A percentile compares a stretch with the other conserved stretches of the same genome.
phyloP scores from a whole-genome alignment of 2,888 invertebrate genomes.

The Philhelius pedissequus region DNA sequence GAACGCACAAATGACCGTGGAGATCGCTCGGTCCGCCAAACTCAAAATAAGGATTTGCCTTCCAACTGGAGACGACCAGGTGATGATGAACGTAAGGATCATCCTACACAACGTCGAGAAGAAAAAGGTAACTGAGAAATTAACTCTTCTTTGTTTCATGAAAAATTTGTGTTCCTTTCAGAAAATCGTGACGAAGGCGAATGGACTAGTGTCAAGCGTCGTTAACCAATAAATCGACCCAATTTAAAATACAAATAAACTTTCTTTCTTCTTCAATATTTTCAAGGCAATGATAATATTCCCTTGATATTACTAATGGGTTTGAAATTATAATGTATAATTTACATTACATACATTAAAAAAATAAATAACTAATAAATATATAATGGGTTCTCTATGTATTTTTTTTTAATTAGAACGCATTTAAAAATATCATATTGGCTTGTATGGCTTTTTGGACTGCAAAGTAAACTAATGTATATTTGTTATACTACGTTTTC shows the following conservation, averaged over 20 bases:
- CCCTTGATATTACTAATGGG: too few relatives aligned
- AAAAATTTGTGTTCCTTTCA: slow-evolving; percentile 43
- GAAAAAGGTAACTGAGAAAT: slow-evolving; percentile 45
- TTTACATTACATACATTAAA: too few relatives aligned
- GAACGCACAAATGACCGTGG: slow-evolving; percentile 70
- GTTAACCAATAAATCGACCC: slow-evolving; percentile 73
- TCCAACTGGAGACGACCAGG: slow-evolving; percentile 53
- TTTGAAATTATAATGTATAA: too few relatives aligned
- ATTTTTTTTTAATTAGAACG: too few relatives aligned
- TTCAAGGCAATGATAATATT: neutral
- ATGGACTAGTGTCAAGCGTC: slow-evolving; percentile 82
- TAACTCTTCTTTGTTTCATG: neutral
- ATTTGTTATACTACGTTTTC: too few relatives aligned
- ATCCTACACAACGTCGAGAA: slow-evolving; percentile 55
- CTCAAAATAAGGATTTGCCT: slow-evolving; percentile 38
- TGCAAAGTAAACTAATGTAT: too few relatives aligned
- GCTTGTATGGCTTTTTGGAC: too few relatives aligned
- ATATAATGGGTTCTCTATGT: too few relatives aligned
- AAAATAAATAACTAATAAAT: too few relatives aligned
- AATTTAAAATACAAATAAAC: slow-evolving; percentile 23
- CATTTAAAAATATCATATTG: too few relatives aligned
- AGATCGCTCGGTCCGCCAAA: slow-evolving; percentile 66
- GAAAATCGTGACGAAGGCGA: slow-evolving; percentile 81
- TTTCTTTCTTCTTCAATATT: neutral
- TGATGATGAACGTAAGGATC: slow-evolving; percentile 70